Conservation (phyloP, 2,113 vertebrate species). For the Lepisosteus oculatus region DNA sequence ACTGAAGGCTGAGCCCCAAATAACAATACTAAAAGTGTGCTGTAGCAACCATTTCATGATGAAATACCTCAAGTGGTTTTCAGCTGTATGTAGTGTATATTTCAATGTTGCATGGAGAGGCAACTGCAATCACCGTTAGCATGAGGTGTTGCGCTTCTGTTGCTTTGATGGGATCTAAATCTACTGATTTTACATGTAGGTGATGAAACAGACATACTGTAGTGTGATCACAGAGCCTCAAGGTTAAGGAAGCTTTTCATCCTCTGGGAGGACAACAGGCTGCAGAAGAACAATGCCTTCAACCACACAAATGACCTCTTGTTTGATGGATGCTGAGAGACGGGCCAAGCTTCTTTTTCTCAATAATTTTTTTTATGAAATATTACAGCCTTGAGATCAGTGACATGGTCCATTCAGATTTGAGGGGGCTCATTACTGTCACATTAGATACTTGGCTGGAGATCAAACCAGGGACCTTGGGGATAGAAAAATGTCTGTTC, state of each 20-base stretch:
- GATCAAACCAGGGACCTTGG: neutral
- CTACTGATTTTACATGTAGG: too few relatives aligned
- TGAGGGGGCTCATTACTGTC: neutral
- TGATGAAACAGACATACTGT: too few relatives aligned
- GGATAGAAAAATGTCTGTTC: neutral
- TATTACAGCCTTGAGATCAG: neutral
- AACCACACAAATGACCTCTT: neutral
- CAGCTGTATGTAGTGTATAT: too few relatives aligned
- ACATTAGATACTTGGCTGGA: neutral
- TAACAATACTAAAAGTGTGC: too few relatives aligned
- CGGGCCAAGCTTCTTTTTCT: neutral
- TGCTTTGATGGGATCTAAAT: too few relatives aligned
- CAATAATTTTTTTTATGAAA: neutral
- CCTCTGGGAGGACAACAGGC: neutral
- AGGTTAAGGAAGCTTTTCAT: neutral
- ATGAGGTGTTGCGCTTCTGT: too few relatives aligned
- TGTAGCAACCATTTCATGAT: too few relatives aligned
- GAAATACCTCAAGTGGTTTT: too few relatives aligned
- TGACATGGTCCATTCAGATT: neutral
- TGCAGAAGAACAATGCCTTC: neutral
- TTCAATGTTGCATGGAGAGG: too few relatives aligned
- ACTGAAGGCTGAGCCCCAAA: too few relatives aligned
- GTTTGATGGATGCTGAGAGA: neutral
- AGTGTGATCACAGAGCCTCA: neutral
- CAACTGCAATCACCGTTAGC: too few relatives aligned